Evolutionary conservation across 35 echinoderm and acorn worm genomes (phyloP).

Genomic region (Apostichopus californicus): DNA sequence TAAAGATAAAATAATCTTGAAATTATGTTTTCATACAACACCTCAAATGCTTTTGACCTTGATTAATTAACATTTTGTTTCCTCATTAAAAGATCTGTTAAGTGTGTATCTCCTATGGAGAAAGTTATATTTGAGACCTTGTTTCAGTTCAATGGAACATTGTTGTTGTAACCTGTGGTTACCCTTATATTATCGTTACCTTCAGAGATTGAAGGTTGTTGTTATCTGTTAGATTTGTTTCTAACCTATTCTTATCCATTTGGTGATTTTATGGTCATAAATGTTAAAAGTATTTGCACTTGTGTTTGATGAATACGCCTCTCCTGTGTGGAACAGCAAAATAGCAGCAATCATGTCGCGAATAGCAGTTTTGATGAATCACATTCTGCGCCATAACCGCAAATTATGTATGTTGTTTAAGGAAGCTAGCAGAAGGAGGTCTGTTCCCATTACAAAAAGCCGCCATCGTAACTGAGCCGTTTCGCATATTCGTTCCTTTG

Average conservation of each 20-base stretch:
- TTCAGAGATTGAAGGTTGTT: not conserved
- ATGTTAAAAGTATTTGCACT: not conserved
- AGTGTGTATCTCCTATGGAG: conserved; percentile 35
- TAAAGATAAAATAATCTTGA: not conserved
- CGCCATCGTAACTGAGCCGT: no score
- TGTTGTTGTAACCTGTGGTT: conserved; percentile 9
- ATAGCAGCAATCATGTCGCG: not conserved
- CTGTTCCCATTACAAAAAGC: not conserved
- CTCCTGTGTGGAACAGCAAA: not conserved
- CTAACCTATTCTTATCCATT: not conserved
- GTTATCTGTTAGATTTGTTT: not conserved
- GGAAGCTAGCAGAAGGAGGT: not conserved
- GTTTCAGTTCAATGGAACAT: conserved; percentile 23
- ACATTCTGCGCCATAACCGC: not conserved
- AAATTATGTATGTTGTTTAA: not conserved
- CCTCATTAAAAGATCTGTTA: no score
- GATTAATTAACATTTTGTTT: no score
- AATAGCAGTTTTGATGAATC: not conserved
- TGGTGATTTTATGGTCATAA: not conserved
- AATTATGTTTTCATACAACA: no score
- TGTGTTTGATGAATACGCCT: not conserved
- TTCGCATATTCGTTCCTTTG: no score
- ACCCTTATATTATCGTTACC: not conserved
- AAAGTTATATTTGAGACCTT: not conserved
- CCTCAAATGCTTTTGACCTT: no score